Evolutionary conservation across 2,797 vertebrate species (phyloP).

Genomic region (Sebastes reedi): DNA sequence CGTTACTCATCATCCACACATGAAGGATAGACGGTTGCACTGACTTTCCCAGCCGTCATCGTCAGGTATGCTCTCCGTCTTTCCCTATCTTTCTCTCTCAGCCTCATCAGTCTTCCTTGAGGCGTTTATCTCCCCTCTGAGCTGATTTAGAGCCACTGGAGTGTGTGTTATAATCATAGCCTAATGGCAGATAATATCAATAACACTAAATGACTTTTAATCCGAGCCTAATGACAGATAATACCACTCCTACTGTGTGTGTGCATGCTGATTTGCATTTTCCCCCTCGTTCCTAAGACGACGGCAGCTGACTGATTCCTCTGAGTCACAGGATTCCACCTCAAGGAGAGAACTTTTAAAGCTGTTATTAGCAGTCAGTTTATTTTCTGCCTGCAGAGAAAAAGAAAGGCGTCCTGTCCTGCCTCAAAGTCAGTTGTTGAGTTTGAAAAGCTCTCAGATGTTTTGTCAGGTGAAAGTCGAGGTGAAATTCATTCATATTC

Average conservation of each 20-base stretch:
- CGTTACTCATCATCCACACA: slow-evolving; percentile 24
- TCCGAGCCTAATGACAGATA: slow-evolving; percentile 58
- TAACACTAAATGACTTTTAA: slow-evolving; percentile 61
- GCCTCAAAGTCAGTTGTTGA: background rate
- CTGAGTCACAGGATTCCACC: background rate
- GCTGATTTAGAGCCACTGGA: slow-evolving; percentile 42
- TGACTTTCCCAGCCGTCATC: slow-evolving; percentile 1
- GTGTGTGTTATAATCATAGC: slow-evolving; percentile 55
- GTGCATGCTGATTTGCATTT: slow-evolving; percentile 35
- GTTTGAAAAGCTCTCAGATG: slow-evolving; percentile 4
- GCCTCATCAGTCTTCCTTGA: slow-evolving; percentile 17
- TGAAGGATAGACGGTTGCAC: slow-evolving; percentile 4
- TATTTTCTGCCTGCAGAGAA: background rate
- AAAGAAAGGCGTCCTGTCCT: background rate
- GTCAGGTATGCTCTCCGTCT: slow-evolving; percentile 5
- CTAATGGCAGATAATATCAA: slow-evolving; percentile 63
- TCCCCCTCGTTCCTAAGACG: background rate
- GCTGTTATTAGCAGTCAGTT: background rate
- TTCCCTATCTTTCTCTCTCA: background rate
- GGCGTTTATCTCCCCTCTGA: slow-evolving; percentile 39
- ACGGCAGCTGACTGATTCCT: background rate
- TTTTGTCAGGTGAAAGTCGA: slow-evolving; percentile 13
- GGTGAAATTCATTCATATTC: slow-evolving; percentile 3
- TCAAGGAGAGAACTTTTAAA: slow-evolving; percentile 5
- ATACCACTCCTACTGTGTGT: slow-evolving; percentile 26